phyloP scores from a whole-genome alignment of 2,113 vertebrate species.

The Pagrus major region DNA sequence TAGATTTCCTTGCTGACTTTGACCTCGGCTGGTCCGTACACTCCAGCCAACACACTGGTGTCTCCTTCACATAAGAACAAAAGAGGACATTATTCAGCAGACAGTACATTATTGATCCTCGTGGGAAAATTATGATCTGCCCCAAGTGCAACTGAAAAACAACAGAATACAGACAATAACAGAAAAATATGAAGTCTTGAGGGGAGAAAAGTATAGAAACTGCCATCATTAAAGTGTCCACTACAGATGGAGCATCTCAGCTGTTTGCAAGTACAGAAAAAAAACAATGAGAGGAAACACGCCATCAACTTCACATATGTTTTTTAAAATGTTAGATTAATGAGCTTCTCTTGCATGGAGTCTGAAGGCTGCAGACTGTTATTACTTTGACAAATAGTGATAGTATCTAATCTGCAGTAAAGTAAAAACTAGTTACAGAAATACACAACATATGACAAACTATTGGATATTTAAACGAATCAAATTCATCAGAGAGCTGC shows the following conservation, averaged over 20 bases:
- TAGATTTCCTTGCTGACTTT: constrained; percentile 93
- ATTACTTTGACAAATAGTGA: no score
- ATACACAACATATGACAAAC: no score
- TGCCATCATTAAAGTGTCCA: neutral
- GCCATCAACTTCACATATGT: neutral
- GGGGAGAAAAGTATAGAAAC: neutral
- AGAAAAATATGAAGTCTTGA: neutral
- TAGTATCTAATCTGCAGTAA: no score
- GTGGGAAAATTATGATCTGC: neutral
- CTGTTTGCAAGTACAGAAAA: no score
- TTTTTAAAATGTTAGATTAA: no score
- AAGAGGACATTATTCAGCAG: neutral
- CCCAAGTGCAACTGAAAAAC: neutral
- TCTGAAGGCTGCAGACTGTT: no score
- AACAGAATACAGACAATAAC: neutral
- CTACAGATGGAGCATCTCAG: neutral
- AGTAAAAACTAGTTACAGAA: no score
- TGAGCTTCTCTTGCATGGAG: no score
- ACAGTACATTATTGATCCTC: neutral
- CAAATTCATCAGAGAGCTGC: no score
- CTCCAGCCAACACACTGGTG: constrained; percentile 89
- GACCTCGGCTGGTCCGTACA: constrained; percentile 93
- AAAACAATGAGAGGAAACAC: no score
- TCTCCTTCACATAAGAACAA: constrained; percentile 85
- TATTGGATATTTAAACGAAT: no score